These are phyloP conservation scores for Avahi laniger DNA, from an alignment of 2,797 vertebrate genomes.

Conservation along the genomic window DNA sequence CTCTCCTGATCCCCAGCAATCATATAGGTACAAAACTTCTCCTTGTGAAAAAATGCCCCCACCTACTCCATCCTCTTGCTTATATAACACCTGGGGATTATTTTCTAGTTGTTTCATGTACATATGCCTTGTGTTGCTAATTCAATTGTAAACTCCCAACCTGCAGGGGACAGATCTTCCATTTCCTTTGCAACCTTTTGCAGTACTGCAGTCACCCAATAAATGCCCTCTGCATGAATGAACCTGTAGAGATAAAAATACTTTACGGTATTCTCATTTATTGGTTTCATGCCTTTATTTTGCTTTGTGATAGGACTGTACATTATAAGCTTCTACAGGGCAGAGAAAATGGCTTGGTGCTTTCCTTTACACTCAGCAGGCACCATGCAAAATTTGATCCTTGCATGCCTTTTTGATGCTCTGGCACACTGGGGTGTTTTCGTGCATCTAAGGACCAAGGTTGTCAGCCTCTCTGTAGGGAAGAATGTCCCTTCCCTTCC, in stretches of 20 bases:
- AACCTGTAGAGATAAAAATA: conserved; percentile 72
- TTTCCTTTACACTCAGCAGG: conserved; percentile 53
- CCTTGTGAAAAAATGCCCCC: neutral
- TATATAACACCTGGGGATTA: conserved; percentile 3
- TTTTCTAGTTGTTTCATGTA: conserved; percentile 37
- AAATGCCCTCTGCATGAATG: conserved; percentile 72
- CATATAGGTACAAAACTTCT: neutral
- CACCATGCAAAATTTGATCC: conserved; percentile 70
- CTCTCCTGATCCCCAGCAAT: neutral
- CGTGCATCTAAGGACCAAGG: conserved; percentile 43
- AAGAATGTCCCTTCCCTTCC: conserved; percentile 49
- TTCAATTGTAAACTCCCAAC: conserved; percentile 56
- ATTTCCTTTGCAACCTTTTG: conserved; percentile 71
- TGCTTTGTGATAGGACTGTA: conserved; percentile 51
- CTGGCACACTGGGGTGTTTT: conserved; percentile 61
- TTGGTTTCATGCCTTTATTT: conserved; percentile 64
- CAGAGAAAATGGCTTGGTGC: conserved; percentile 64
- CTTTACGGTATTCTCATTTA: conserved; percentile 49
- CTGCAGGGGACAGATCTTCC: conserved; percentile 57
- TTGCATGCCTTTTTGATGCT: conserved; percentile 66
- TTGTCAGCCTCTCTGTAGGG: conserved; percentile 44
- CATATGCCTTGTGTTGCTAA: conserved; percentile 32
- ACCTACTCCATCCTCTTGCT: neutral
- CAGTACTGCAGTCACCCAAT: conserved; percentile 62
- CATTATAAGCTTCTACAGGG: conserved; percentile 55